These are phyloP conservation scores for Meteorus sp. DNA, from an alignment of 1,140 invertebrate genomes.

Conservation along the genomic window DNA sequence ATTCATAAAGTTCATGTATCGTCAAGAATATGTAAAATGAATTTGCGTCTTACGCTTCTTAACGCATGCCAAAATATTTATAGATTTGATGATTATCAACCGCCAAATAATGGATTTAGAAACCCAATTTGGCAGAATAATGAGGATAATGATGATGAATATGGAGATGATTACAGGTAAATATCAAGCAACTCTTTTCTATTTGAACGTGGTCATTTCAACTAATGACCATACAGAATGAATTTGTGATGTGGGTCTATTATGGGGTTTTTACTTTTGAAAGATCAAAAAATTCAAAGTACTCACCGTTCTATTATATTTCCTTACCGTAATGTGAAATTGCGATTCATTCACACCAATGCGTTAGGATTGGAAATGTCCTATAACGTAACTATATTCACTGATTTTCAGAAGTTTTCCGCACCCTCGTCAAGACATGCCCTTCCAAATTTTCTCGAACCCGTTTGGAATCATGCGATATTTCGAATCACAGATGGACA, in stretches of 20 bases:
- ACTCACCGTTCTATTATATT: too few species aligned
- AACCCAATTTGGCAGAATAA: constrained; percentile 50
- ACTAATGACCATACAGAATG: too few species aligned
- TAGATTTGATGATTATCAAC: constrained; percentile 33
- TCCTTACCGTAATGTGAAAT: not conserved
- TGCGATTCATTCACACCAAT: constrained; percentile 12
- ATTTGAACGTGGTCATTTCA: not conserved
- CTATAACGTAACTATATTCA: too few species aligned
- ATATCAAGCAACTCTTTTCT: not conserved
- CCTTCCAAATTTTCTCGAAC: constrained; percentile 43
- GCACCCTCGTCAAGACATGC: constrained; percentile 17
- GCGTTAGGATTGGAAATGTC: constrained; percentile 27
- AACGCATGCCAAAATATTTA: too few species aligned
- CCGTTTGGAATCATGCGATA: constrained; percentile 46
- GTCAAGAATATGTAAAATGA: constrained; percentile 6
- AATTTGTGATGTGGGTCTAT: constrained; percentile 1
- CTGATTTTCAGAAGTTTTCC: too few species aligned
- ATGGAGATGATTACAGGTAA: constrained; percentile 39
- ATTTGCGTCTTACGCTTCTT: too few species aligned
- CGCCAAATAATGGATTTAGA: constrained; percentile 35
- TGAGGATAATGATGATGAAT: constrained; percentile 41
- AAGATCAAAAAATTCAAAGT: too few species aligned
- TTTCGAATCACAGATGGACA: constrained; percentile 47
- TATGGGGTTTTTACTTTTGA: not conserved
- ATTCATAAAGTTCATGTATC: not conserved